These are phyloP conservation scores for Holotrichia oblita DNA, from an alignment of 1,140 invertebrate species.

Conservation along the genomic window DNA sequence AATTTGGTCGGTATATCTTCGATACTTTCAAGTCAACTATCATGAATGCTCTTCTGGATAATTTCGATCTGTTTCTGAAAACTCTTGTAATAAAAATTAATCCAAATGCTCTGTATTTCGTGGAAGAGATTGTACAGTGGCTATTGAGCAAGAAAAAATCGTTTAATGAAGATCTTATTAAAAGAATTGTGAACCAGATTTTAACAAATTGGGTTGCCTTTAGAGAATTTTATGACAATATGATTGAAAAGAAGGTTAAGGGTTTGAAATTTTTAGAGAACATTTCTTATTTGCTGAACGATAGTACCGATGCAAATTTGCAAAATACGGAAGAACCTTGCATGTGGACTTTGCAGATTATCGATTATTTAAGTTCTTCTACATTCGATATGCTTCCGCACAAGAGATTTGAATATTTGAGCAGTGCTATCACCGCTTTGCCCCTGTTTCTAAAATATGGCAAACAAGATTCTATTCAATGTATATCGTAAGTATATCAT, in stretches of 20 bases:
- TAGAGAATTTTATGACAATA: background rate
- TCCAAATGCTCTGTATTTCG: background rate
- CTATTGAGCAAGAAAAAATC: background rate
- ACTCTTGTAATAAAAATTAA: background rate
- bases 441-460: slow-evolving; percentile 1
- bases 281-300: background rate
- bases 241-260: background rate
- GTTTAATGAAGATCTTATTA: background rate
- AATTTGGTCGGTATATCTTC: slow-evolving; percentile 18
- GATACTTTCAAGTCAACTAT: slow-evolving; percentile 1
- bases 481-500: slow-evolving; percentile 4
- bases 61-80: background rate
- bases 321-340: background rate
- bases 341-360: background rate
- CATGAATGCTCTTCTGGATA: background rate
- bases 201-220: background rate
- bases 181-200: background rate
- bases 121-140: background rate
- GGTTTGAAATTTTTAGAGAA: slow-evolving; percentile 1
- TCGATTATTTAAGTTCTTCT: background rate
- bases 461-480: background rate
- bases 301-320: background rate
- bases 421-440: background rate
- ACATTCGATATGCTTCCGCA: background rate
- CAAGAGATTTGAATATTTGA: slow-evolving; percentile 5